phyloP scores from a whole-genome alignment of 2,113 vertebrate species.

The Eulacestoma nigropectus region DNA sequence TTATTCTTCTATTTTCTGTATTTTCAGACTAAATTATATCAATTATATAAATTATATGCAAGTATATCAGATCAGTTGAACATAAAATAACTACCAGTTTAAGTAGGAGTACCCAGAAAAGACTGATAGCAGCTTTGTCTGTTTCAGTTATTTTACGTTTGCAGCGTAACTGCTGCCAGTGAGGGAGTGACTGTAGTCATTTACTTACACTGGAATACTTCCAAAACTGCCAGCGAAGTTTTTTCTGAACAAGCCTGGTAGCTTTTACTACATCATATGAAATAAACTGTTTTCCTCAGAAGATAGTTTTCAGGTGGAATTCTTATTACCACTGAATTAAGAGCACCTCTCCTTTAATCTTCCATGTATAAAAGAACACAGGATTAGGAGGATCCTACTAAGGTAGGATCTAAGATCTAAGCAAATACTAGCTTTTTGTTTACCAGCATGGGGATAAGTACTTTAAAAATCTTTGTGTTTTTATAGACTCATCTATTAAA shows the following conservation, averaged over 20 bases:
- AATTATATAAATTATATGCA: background rate
- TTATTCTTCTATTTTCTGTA: background rate
- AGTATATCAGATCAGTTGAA: background rate
- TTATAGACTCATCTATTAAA: background rate
- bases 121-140: background rate
- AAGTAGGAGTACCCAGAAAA: background rate
- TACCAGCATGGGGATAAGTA: background rate
- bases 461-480: background rate
- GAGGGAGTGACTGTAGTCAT: background rate
- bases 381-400: background rate
- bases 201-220: background rate
- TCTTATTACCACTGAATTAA: background rate
- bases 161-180: background rate
- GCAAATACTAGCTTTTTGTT: background rate
- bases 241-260: background rate
- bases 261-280: background rate
- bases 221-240: background rate
- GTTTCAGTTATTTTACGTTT: background rate
- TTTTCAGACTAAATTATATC: background rate
- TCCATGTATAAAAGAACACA: background rate
- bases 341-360: background rate
- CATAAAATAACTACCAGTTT: background rate
- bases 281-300: background rate
- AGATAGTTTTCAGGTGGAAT: background rate
- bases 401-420: background rate